Conservation (phyloP, 2,797 vertebrate species). For the Momotus momota region DNA sequence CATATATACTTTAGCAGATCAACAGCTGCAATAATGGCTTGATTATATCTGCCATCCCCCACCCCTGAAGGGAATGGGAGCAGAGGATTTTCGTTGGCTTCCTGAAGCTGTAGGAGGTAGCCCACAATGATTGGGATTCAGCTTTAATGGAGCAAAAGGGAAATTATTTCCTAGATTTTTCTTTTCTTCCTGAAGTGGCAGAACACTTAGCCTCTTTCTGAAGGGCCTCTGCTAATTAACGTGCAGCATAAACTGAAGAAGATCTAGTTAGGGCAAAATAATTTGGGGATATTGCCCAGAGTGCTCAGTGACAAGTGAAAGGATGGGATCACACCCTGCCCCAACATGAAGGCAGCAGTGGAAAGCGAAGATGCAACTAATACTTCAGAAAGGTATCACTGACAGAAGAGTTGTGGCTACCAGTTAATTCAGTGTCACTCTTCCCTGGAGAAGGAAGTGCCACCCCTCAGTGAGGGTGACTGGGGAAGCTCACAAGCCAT, state of each 20-base stretch:
- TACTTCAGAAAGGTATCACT: background rate
- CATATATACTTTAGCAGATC: background rate
- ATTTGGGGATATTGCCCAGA: background rate
- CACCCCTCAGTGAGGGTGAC: accelerated
- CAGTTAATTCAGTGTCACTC: background rate
- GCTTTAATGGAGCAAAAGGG: background rate
- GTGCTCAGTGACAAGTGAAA: background rate
- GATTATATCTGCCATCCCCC: background rate
- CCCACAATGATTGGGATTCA: background rate
- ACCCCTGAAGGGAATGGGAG: background rate
- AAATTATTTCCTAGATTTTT: background rate
- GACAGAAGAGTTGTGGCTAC: background rate
- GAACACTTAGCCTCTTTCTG: background rate
- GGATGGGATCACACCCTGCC: background rate
- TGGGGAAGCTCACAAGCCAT: background rate
- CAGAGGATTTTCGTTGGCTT: background rate
- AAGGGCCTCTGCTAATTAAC: background rate
- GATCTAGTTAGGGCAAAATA: background rate
- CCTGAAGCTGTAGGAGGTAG: accelerated
- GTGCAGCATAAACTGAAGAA: accelerated
- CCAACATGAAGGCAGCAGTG: background rate
- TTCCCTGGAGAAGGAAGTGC: background rate
- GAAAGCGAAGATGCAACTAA: background rate
- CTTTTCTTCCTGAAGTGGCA: background rate
- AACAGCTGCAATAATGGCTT: background rate